Conservation (phyloP, 2,888 invertebrate species). For the Idaea dimidiata region DNA sequence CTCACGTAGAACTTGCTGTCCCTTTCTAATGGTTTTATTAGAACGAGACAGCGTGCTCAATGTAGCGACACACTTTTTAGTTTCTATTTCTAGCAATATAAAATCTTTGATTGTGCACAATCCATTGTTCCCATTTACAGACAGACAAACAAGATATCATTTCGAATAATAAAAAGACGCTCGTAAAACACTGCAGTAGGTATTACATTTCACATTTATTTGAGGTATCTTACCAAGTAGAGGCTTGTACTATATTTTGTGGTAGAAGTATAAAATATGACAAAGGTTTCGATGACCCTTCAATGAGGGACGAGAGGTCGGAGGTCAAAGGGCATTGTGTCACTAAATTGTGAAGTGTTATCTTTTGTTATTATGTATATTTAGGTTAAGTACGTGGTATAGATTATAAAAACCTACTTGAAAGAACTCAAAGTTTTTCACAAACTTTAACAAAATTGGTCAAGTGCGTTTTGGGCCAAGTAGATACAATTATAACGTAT, state of each 20-base stretch:
- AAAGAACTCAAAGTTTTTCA: background rate
- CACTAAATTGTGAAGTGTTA: background rate
- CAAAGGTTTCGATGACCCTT: conserved; percentile 13
- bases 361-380: background rate
- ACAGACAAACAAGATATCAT: background rate
- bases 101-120: too few species aligned
- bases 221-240: too few species aligned
- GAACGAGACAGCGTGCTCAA: too few species aligned
- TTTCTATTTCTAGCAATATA: too few species aligned
- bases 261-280: conserved; percentile 22
- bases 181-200: conserved; percentile 25
- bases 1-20: too few species aligned
- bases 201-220: too few species aligned
- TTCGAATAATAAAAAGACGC: background rate
- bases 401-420: background rate
- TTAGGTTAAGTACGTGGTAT: background rate
- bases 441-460: background rate
- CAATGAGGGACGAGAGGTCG: background rate
- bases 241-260: background rate
- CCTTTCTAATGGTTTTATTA: too few species aligned
- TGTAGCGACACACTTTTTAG: too few species aligned
- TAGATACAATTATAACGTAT: too few species aligned
- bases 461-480: too few species aligned
- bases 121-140: too few species aligned
- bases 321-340: background rate